Base-by-base conservation (phyloP, 2,113 vertebrate genomes). In the Pipa parva region DNA sequence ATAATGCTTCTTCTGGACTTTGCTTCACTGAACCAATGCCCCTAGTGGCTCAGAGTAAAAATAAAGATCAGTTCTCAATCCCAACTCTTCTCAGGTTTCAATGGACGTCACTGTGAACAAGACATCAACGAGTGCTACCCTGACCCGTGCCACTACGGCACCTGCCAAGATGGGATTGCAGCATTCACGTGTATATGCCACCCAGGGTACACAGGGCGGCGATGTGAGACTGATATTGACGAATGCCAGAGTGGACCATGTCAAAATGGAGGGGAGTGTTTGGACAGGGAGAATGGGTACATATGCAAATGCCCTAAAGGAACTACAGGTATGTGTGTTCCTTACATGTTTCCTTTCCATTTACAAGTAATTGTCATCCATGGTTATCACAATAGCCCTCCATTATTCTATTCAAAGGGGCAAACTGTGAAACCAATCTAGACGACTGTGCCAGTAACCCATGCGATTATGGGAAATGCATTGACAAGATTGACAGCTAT, bases 241-340 rank as follows among this genome's bases (percentile, higher is more conserved):
- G 95, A 98, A 79, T 98, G 96, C 71, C 86, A 92, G 71, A 97
- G 94, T 76, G 92, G 93, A 80, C 96, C 96, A 0, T 97, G 96
- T 82, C 90, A 89, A 69, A 94, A 97, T 0, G 93, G 93, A 1
- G 95, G 93, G 10, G 90, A 89, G 72, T 98, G 96, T 74, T 91
- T 93, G 80, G 95, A 98, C 83, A 77, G 83, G 0, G 86, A 91
- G 78, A 93, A 97, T 0, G 55, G 79, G 57, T 97, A 96, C 82
- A 61, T 85, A 49, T 97, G 95, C 77, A 71, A 81, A 75, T 97
- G 96, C 78, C 92, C 88, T 57, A 92, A 89, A 76, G 96, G 96
- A 48, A 97, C 96, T 64, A 81, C 88, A 11, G 96, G 96, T 97
- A 77, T 73, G 64, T 1, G 0, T 29, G 1, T 0, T 5, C 25